Conservation (phyloP, 2,797 vertebrate genomes). For the Clamator glandarius region DNA sequence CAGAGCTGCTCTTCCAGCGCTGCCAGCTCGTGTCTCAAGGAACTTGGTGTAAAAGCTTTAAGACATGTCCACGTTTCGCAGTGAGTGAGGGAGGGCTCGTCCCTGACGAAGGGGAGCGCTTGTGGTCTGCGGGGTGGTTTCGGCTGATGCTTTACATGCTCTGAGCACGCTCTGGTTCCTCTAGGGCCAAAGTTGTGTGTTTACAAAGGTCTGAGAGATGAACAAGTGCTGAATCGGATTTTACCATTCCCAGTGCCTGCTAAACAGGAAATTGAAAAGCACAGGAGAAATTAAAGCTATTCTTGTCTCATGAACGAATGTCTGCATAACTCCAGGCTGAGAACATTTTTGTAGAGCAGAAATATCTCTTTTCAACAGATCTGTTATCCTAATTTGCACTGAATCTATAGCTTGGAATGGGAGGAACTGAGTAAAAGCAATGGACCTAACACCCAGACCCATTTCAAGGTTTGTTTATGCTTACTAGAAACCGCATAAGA, state of each 20-base stretch:
- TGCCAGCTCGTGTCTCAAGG: not conserved
- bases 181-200: not conserved
- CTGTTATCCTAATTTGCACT: conserved; percentile 1
- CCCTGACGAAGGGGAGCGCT: not conserved
- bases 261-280: conserved; percentile 28
- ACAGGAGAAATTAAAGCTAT: not conserved
- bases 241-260: not conserved
- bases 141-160: not conserved
- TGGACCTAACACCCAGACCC: not conserved
- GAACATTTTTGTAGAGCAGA: conserved; percentile 13
- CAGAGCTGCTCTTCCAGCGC: conserved; percentile 2
- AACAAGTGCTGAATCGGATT: not conserved
- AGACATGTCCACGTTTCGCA: conserved; percentile 14
- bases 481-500: not conserved
- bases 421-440: not conserved
- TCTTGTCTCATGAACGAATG: conserved; percentile 4
- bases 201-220: not conserved
- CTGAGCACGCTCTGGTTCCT: not conserved
- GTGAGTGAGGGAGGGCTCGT: not conserved
- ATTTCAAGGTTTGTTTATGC: not conserved
- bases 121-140: not conserved
- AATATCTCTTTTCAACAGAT: conserved; percentile 12
- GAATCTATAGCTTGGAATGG: not conserved
- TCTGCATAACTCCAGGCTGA: conserved; percentile 39
- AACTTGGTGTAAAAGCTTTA: conserved; percentile 40